Base-by-base conservation (phyloP, 2,888 invertebrate genomes). In the Lypha dubia region DNA sequence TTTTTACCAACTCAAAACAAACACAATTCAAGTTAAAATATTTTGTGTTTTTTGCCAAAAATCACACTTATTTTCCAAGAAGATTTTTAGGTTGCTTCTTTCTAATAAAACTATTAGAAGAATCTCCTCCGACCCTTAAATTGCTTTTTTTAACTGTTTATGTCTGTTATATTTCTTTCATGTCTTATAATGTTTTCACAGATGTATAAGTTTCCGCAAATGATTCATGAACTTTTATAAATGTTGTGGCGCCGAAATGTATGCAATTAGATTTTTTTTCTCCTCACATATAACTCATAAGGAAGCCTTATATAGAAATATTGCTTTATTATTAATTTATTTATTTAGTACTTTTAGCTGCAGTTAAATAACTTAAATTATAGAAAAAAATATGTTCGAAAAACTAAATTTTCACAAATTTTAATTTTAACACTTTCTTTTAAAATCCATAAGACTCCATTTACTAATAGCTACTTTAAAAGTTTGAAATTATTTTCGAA, bases 171-270 rank as follows among this genome's bases (percentile, higher is more conserved):
- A 13, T 60, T 49, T 63, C 38, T 60, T 49, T 63, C 38, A 74
- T 62, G 60, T 62, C 38, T 62, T 35, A n/a, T 49, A 73, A 38
- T 60, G 46, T 60, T 49, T 53, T 63, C 24, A 38, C n/a, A 79
- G 73, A 79, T 73, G 79, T 73, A 65, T 65, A 65, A 73, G 65
- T 67, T 77, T 63, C 51, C 11, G 58, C 44, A 60, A 68, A 75
- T 83, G 83, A 79, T 75, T 83, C 79, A 83, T 83, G 63, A 15
- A 32, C 67, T 67, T 68, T 24, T 38, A 15, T 3, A 7, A 2
- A 56, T 63, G n/a, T 2, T 38, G 28, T 79, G 83, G 79, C 79
- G 83, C 75, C 83, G 51, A 71, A 65, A 70, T 58, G 63, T 83
- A 75, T 83, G 65, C 79, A 58, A 77, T 20, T 0, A 17, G 38